Percentiles rank a stretch among this genome's conserved stretches.
phyloP scores from a whole-genome alignment of 2,888 invertebrate genomes.

The Coleophora flavipennella region DNA sequence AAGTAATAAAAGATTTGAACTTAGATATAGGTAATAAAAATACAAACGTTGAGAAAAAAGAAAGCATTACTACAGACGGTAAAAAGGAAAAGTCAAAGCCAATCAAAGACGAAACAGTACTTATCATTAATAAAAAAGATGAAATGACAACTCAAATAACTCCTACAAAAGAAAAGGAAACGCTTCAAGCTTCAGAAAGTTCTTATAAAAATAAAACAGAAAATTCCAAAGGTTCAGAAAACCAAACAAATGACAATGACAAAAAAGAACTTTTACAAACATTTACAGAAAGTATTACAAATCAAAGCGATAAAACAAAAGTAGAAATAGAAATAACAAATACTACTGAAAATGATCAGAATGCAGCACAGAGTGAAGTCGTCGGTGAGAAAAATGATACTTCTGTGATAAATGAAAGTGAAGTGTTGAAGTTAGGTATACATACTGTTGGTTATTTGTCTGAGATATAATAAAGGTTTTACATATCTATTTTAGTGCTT shows the following conservation, averaged over 20 bases:
- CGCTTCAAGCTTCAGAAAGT: background rate
- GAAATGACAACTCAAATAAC: no score
- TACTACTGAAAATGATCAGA: background rate
- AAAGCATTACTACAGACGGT: background rate
- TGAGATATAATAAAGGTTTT: no score
- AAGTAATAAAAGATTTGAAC: conserved; percentile 18
- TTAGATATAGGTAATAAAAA: conserved; percentile 7
- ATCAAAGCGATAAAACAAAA: background rate
- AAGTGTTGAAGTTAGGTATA: no score
- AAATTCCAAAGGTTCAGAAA: background rate
- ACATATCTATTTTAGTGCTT: no score
- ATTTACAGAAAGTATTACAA: background rate
- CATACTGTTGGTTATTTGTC: no score
- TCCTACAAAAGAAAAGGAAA: no score
- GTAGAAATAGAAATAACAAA: background rate
- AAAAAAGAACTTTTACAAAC: background rate
- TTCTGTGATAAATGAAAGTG: no score
- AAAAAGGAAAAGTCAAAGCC: conserved; percentile 3
- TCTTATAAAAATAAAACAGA: background rate
- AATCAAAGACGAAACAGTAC: background rate
- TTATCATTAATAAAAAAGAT: no score
- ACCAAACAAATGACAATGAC: background rate
- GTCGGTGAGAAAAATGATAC: no score
- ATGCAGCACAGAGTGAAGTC: background rate
- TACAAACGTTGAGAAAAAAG: background rate